Evolutionary conservation across 30 jellyfish, hydroid and myxozoan genomes (phyloP), one percentile per base, ranked within the genome.

Genomic region (Rhopilema esculentum): DNA sequence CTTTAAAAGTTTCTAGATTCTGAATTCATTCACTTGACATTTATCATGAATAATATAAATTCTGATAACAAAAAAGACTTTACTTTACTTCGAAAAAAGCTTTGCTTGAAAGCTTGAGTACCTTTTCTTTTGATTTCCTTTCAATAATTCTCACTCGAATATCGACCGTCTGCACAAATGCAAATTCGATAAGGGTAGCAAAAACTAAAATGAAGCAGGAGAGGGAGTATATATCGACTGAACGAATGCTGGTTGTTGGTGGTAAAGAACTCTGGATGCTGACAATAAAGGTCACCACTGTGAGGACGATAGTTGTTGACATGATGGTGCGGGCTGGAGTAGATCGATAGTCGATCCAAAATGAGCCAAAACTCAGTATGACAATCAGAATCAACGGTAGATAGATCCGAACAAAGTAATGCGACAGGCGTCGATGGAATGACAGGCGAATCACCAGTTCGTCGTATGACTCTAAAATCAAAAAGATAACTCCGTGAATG

Each of bases 291-390:
- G 77, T 73, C 49, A 83, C 77, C 6, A 52, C 86, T 1, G 92
- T 83, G 72, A 83, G 92, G 49, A 83, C 75, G 52, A 83, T 83
- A 1, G 92, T 83, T 0, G 92, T 72, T 0, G 92, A 79, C 80
- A 83, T 83, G 81, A 83, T 83, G 8, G 92, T 83, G n/a, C 92
- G 83, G 4, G 92, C 92, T 25, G 92, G 92, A 8, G 92, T 68
- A 1, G 92, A 83, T 19, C 92, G 86, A 25, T 83, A 83, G 72
- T 83, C 92, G 23, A 83, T 71, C 92, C 92, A 83, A 33, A 83
- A 83, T 4, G 92, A 70, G 8, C 50, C 80, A 28, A 83, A 83
- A 29, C 92, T 83, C 86, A 83, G 50, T 16, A 52, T 49, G 33
- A 83, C 92, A 21, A 83, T 83, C 27, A 83, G 86, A 17, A 70